Evolutionary conservation across 2,797 vertebrate genomes (phyloP).

Genomic region (Eleutherodactylus coqui): DNA sequence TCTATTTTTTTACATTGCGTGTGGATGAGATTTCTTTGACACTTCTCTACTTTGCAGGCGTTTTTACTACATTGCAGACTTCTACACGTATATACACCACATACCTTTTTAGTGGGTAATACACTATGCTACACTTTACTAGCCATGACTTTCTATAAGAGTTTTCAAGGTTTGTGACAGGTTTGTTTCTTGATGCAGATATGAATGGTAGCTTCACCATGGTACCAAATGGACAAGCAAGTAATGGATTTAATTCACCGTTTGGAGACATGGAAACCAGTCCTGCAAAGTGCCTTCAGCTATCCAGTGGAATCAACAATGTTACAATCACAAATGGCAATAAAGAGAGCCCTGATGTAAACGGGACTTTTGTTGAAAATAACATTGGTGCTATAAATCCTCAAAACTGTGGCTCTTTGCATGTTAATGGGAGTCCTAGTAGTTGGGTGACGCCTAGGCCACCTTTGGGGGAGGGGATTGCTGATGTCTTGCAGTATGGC

Average conservation of each 20-base stretch:
- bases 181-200: constrained; percentile 82
- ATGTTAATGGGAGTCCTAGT: constrained; percentile 83
- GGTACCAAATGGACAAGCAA: constrained; percentile 80
- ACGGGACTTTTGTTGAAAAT: constrained; percentile 64
- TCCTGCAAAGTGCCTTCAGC: constrained; percentile 65
- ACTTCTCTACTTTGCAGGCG: no score
- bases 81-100: no score
- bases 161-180: constrained; percentile 81
- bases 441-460: constrained; percentile 81
- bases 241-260: constrained; percentile 75
- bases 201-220: constrained; percentile 79
- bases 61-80: no score
- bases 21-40: no score
- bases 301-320: constrained; percentile 51
- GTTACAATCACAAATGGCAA: constrained; percentile 54
- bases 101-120: no score
- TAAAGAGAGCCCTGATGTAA: constrained; percentile 4
- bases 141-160: constrained; percentile 55
- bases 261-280: constrained; percentile 76
- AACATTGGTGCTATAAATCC: constrained; percentile 63
- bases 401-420: constrained; percentile 88
- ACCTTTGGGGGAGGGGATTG: constrained; percentile 76
- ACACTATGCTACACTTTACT: not conserved
- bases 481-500: constrained; percentile 86
- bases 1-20: no score